Evolutionary conservation across 2,797 vertebrate genomes (phyloP), one percentile per base, ranked within the genome.

Genomic region (Crypturellus tataupa): DNA sequence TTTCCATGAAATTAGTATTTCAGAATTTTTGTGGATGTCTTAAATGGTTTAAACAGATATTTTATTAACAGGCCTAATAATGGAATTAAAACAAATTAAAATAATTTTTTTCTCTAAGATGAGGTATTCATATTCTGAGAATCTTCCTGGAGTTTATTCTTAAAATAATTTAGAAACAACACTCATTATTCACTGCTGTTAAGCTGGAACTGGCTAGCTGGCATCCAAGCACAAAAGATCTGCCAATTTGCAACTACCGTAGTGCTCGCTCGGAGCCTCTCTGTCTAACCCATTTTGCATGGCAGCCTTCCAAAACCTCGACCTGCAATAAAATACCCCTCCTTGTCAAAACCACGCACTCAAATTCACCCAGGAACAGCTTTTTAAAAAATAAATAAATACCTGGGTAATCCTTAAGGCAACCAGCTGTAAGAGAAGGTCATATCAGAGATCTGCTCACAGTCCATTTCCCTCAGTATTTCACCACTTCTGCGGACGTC

Each of bases 1-100:
- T 97, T 94, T 97, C 97, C 97, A 97, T 92, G 72, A 97, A 97
- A 97, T 97, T 97, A 97, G 97, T 96, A 97, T 84, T 96, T 90
- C 69, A 80, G 93, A 93, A 92, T 93, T 97, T 97, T 78, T 95
- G 80, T 96, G 91, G 75, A 72, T 79, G 21, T 83, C 72, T 95
- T 96, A 96, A 95, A 94, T 85, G 94, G 95, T 85, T 96, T 96
- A 95, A 98, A 95, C 55, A 96, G 87, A 84, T 91, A 90, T 97
- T 97, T 97, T 97, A 98, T 97, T 97, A 98, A 97, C 71, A 91
- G 82, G 95, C 79, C 86, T 97, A 97, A 97, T 97, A 97, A 94
- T n/a, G 93, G 89, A 97, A 97, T 97, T 96, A 95, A 96, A 97
- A 90, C 84, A 97, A 96, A 96, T 97, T 96, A 95, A 97, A 97